Evolutionary conservation across 2,113 vertebrate genomes (phyloP).

Genomic region (Garra rufa): DNA sequence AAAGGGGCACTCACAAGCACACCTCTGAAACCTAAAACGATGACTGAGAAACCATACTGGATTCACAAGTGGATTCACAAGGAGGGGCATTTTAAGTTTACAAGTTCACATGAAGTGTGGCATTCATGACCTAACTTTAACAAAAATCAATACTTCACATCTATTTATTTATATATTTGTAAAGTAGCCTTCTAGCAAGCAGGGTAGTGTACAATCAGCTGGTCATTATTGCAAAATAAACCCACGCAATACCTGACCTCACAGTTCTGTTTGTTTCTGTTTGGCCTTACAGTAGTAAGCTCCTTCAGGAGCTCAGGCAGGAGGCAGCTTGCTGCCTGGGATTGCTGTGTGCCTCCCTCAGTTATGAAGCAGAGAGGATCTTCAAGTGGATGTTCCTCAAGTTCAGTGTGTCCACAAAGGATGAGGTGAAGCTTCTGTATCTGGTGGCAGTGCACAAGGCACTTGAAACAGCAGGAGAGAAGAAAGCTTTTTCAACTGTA

Average conservation of each 20-base stretch:
- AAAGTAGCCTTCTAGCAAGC: not conserved
- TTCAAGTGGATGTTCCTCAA: conserved; percentile 99
- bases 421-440: conserved; percentile 96
- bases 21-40: no score
- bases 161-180: not conserved
- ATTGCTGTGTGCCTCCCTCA: conserved; percentile 91
- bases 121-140: not conserved
- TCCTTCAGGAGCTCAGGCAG: conserved; percentile 95
- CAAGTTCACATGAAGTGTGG: not conserved
- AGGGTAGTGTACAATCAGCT: not conserved
- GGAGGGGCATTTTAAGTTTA: no score
- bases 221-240: not conserved
- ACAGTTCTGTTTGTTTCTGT: not conserved
- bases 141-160: not conserved
- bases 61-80: no score
- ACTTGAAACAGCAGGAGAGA: conserved; percentile 94
- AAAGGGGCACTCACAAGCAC: no score
- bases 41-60: no score
- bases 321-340: conserved; percentile 95
- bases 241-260: not conserved
- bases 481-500: conserved; percentile 95
- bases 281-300: conserved; percentile 86
- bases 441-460: conserved; percentile 93
- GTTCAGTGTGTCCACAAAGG: conserved; percentile 90
- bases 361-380: conserved; percentile 97